Percentiles rank a stretch among this genome's conserved stretches.
phyloP scores from a whole-genome alignment of 2,113 vertebrate genomes.

The Peromyscus polionotus region DNA sequence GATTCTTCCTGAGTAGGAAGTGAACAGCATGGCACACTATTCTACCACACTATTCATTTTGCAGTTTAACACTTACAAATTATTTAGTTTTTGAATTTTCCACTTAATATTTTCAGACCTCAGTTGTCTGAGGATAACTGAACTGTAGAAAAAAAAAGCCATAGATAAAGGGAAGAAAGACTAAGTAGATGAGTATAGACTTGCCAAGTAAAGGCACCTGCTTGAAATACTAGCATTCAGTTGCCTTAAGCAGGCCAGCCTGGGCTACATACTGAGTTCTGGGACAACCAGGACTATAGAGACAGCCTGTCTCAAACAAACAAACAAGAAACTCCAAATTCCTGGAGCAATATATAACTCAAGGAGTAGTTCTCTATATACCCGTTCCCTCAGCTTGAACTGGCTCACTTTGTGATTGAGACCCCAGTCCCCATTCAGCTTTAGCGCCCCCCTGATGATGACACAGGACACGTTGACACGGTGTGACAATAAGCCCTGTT shows the following conservation, averaged over 20 bases:
- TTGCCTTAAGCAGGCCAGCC: not conserved
- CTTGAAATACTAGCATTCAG: not conserved
- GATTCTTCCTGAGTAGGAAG: not conserved
- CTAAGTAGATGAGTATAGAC: not conserved
- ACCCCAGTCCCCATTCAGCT: not conserved
- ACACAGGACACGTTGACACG: not conserved
- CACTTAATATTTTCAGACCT: not conserved
- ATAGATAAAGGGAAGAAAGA: not conserved
- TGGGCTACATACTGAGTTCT: not conserved
- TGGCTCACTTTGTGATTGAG: not conserved
- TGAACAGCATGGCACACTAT: not conserved
- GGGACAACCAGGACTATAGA: not conserved
- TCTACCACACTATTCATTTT: not conserved
- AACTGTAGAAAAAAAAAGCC: not conserved
- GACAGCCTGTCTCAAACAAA: not conserved
- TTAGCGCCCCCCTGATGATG: not conserved
- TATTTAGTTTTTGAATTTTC: not conserved
- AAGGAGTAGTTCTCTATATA: not conserved
- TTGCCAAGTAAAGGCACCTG: not conserved
- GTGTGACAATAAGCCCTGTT: not conserved
- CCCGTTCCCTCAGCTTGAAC: conserved; percentile 16
- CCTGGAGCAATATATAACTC: not conserved
- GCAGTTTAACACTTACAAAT: not conserved
- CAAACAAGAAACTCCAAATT: not conserved
- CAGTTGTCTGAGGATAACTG: not conserved